Conservation (phyloP, 2,113 vertebrate species). For the Mola mola region DNA sequence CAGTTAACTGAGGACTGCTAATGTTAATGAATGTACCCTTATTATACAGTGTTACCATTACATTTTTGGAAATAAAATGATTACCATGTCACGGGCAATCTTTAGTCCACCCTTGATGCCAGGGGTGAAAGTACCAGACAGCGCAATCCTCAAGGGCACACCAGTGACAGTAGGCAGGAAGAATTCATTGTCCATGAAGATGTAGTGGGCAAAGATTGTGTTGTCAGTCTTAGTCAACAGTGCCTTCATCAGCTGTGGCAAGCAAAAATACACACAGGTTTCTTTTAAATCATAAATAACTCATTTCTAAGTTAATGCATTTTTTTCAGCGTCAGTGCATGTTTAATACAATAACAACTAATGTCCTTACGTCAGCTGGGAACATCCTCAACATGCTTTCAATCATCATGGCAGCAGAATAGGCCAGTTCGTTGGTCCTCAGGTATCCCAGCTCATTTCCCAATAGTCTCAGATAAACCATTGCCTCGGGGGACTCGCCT, state of each 20-base stretch:
- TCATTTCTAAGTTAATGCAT: background rate
- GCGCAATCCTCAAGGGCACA: constrained; percentile 88
- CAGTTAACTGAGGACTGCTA: too few relatives aligned
- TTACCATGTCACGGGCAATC: constrained; percentile 82
- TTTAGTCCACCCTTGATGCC: constrained; percentile 86
- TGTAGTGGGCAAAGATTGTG: constrained; percentile 91
- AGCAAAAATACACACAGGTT: background rate
- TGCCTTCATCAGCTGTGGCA: constrained; percentile 71
- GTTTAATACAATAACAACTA: background rate
- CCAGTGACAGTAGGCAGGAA: constrained; percentile 90
- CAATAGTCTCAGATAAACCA: constrained; percentile 89
- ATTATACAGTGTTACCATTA: too few relatives aligned
- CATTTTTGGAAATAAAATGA: background rate
- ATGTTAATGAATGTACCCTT: too few relatives aligned
- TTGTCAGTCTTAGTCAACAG: constrained; percentile 83
- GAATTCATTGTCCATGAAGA: constrained; percentile 96
- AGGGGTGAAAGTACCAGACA: constrained; percentile 88
- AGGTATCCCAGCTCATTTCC: constrained; percentile 93
- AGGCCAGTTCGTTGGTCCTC: constrained; percentile 79
- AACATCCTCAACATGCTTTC: constrained; percentile 76
- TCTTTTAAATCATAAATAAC: background rate
- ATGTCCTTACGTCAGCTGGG: constrained; percentile 72
- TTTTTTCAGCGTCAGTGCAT: background rate
- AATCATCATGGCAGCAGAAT: constrained; percentile 67
- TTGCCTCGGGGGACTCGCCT: constrained; percentile 86